phyloP scores from a whole-genome alignment of 2,113 vertebrate genomes.

The Pterocles orientalis region DNA sequence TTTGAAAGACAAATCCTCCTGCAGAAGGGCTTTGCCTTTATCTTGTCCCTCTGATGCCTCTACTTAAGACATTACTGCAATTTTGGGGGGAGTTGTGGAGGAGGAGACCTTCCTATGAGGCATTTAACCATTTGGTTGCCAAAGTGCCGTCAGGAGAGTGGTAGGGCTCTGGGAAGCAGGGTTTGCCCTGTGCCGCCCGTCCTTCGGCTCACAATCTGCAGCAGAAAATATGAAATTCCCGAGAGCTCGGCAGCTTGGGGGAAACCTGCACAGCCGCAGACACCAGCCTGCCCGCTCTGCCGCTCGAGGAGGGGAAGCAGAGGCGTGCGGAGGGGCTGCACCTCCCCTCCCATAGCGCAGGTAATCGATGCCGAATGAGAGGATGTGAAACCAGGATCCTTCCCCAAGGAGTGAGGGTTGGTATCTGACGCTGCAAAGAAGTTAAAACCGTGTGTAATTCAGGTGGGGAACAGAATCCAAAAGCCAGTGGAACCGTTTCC shows the following conservation, averaged over 20 bases:
- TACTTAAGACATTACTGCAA: not conserved
- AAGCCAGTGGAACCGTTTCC: not conserved
- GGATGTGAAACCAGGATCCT: not conserved
- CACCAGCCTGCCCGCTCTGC: not conserved
- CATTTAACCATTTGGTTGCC: not conserved
- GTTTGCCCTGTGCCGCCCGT: too few relatives aligned
- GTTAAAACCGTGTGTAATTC: not conserved
- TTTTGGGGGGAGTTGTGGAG: not conserved
- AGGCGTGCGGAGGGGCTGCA: not conserved
- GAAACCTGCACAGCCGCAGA: not conserved
- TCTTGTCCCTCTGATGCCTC: constrained; percentile 19
- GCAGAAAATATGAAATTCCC: not conserved
- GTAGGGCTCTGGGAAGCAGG: too few relatives aligned
- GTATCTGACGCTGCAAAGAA: not conserved
- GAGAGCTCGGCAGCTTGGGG: fast-evolving
- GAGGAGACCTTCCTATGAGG: not conserved
- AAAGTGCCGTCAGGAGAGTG: too few relatives aligned
- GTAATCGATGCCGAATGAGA: not conserved
- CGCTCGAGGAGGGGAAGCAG: not conserved
- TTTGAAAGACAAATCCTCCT: constrained; percentile 56
- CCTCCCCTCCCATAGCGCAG: not conserved
- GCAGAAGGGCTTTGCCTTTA: constrained; percentile 46
- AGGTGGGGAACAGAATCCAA: not conserved
- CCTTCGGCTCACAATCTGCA: not conserved
- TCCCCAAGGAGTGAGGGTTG: not conserved